Evolutionary conservation across 2,797 vertebrate species (phyloP).

Genomic region (Brachymystax lenok): DNA sequence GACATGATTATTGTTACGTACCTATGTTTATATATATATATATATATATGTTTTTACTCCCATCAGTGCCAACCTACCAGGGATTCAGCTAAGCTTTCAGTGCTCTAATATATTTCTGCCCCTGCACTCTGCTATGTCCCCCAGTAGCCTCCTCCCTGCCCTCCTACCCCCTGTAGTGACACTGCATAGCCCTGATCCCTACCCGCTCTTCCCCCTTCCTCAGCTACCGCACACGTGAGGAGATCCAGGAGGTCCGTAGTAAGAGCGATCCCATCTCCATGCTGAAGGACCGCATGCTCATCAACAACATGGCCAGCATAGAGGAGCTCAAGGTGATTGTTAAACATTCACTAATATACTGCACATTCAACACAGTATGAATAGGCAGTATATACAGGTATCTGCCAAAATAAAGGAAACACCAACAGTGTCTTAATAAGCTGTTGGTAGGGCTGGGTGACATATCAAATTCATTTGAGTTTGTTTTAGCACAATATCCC

Average conservation of each 20-base stretch:
- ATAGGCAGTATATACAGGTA: neutral
- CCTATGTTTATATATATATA: too few relatives aligned
- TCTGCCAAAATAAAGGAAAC: too few relatives aligned
- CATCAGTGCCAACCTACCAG: neutral
- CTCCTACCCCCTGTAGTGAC: slow-evolving; percentile 34
- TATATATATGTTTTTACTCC: too few relatives aligned
- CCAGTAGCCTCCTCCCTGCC: neutral
- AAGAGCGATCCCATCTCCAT: slow-evolving; percentile 94
- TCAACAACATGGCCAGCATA: slow-evolving; percentile 84
- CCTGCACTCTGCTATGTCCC: slow-evolving; percentile 35
- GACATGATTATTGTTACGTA: too few relatives aligned
- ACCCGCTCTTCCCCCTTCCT: slow-evolving; percentile 18
- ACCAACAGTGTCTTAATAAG: too few relatives aligned
- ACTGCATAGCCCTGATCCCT: neutral
- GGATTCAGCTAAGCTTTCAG: neutral
- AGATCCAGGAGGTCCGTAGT: slow-evolving; percentile 91
- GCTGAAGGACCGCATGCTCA: slow-evolving; percentile 90
- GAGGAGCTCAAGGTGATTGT: slow-evolving; percentile 89
- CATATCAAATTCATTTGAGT: too few relatives aligned
- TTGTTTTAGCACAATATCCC: too few relatives aligned
- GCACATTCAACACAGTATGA: neutral
- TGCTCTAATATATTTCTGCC: slow-evolving; percentile 30
- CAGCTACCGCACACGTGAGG: slow-evolving; percentile 92
- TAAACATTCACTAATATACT: slow-evolving; percentile 1
- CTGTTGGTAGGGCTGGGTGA: too few relatives aligned